Evolutionary conservation across 2,797 vertebrate species (phyloP), one percentile per base, ranked within the genome.

Genomic region (Anabacerthia variegaticeps): DNA sequence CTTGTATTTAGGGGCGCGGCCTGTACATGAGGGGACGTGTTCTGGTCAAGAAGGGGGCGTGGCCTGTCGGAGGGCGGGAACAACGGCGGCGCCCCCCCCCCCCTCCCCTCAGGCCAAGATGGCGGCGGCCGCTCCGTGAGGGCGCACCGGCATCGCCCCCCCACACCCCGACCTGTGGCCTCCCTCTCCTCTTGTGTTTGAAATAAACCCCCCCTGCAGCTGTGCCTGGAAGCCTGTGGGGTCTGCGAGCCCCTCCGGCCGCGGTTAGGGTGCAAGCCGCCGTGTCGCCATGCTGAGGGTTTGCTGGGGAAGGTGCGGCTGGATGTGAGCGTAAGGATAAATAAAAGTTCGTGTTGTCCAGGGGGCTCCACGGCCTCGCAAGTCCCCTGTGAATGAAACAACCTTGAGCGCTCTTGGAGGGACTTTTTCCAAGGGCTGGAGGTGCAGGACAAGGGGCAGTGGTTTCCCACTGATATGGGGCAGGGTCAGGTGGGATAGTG

Each of bases 331-430:
- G 5, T 12, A 27, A 51, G 51, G 22, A 0, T 19, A 28, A 28
- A n/a, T 41, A 58, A 85, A 75, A 16, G 8, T 21, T 54, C 14
- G 2, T 7, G 67, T 37, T 14, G 4, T 18, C 30, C 15, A 7
- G 56, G 49, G 8, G 1, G 37, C 17, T 9, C 62, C 41, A 1
- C 18, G 28, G 30, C 30, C 30, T 0, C 0, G 46, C 24, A 32
- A 63, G 23, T 34, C 32, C n/a, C 7, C 27, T 43, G n/a, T 6
- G 36, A 46, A 32, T 3, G 5, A 43, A 65, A 34, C 43, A 32
- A 20, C 32, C 5, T 10, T 14, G 30, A 61, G 28, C 18, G 7
- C 32, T 63, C 43, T 24, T 4, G 49, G 27, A 49, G 16, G 55
- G 41, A 12, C 19, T 19, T 26, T 6, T 61, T 49, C 7, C 1